Base-by-base conservation (phyloP, 2,888 invertebrate genomes). In the Zele albiditarsus region DNA sequence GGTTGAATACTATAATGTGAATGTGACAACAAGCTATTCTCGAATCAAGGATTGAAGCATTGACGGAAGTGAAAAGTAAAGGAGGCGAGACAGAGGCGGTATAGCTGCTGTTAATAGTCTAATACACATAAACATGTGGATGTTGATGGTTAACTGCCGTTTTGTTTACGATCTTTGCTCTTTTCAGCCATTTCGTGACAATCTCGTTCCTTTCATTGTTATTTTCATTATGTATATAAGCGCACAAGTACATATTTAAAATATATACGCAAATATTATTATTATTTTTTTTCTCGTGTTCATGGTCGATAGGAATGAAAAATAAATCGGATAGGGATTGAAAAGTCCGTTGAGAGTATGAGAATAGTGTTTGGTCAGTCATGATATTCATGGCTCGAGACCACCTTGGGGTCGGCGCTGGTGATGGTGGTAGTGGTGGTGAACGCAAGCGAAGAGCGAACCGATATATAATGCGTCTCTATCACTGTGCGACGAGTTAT, bases 311-410 rank as follows among this genome's bases (percentile, higher is more conserved):
- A 66, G 1, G 16, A 68, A 20, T 27, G 25, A 25, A 38, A 25
- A 31, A 57, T 53, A 14, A 57, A 58, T n/a, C 16, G 38, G 31
- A 53, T 31, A 33, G 57, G 14, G 14, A 6, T n/a, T 60, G 60
- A 20, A 60, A 27, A 31, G 63, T 71, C 71, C 63, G 38, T 63
- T 49, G 71, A 63, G 63, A 62, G 31, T 42, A 42, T 33, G 31
- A n/a, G 33, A 57, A 57, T 69, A 74, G 69, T 75, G 84, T 82
- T 87, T 85, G 87, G 88, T 88, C 88, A 87, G 86, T 86, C 86
- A 88, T 87, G 88, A 87, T 89, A 89, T 89, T 89, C 89, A 89
- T 88, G 88, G 88, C 84, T 82, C 86, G 88, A 88, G 88, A 89
- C 87, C 86, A 84, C 82, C 84, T 82, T 80, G 83, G 83, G 84